Conservation (phyloP, 2,113 vertebrate species). For the Smithornis capensis region DNA sequence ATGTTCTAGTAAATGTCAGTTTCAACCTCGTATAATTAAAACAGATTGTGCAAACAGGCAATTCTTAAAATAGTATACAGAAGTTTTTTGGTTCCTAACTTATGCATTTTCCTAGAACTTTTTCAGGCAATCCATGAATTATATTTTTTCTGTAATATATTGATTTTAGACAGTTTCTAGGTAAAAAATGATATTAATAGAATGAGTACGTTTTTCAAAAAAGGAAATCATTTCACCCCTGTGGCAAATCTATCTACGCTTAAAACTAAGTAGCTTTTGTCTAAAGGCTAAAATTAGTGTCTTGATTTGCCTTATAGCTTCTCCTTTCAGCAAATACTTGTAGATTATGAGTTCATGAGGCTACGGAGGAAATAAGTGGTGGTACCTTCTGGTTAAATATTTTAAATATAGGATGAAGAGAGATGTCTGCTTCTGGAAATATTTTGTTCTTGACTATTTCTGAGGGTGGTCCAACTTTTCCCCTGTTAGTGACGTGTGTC, state of each 20-base stretch:
- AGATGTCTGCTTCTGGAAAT: not conserved
- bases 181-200: not conserved
- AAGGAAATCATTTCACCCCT: not conserved
- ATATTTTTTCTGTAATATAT: not conserved
- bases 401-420: not conserved
- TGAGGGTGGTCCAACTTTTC: not conserved
- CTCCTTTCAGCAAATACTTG: not conserved
- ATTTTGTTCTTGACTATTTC: not conserved
- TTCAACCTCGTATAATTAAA: not conserved
- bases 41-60: not conserved
- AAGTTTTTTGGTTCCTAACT: not conserved
- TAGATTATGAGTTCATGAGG: not conserved
- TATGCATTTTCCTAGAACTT: not conserved
- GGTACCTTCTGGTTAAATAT: not conserved
- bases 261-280: not conserved
- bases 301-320: not conserved
- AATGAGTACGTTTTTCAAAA: not conserved
- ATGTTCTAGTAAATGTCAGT: not conserved
- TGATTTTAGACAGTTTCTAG: not conserved
- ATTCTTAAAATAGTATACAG: not conserved
- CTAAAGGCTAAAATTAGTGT: not conserved
- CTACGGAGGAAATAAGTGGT: not conserved
- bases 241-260: not conserved
- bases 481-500: not conserved
- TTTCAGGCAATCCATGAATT: not conserved